phyloP scores from a whole-genome alignment of 2,113 vertebrate species.

The Cebus imitator region DNA sequence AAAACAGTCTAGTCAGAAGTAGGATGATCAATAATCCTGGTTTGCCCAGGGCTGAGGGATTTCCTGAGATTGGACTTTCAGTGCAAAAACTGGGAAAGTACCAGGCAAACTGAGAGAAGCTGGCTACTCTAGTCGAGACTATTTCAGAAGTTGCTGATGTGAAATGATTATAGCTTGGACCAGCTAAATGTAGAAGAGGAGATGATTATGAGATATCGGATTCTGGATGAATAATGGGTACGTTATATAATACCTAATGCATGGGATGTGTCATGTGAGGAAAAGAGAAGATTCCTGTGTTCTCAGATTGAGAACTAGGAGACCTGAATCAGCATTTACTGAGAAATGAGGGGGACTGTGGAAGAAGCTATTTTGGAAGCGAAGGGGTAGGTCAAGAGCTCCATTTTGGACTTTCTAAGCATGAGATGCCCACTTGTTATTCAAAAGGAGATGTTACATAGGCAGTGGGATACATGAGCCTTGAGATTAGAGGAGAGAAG shows the following conservation, averaged over 20 bases:
- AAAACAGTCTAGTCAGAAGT: neutral
- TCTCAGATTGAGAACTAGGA: neutral
- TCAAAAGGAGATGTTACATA: neutral
- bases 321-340: neutral
- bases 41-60: neutral
- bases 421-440: neutral
- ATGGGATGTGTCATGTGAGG: neutral
- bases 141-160: neutral
- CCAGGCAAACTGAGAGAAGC: neutral
- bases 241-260: neutral
- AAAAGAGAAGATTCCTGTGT: neutral
- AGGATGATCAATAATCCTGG: no score
- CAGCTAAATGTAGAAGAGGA: neutral
- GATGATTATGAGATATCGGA: neutral
- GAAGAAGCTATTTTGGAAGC: neutral
- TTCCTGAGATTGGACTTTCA: neutral
- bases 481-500: neutral
- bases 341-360: no score
- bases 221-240: neutral
- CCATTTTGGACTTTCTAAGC: neutral
- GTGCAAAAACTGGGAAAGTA: neutral
- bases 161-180: neutral
- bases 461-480: neutral
- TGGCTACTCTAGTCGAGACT: neutral
- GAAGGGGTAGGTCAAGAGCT: no score